Conservation (phyloP, 2,113 vertebrate species). For the Acinonyx jubatus region DNA sequence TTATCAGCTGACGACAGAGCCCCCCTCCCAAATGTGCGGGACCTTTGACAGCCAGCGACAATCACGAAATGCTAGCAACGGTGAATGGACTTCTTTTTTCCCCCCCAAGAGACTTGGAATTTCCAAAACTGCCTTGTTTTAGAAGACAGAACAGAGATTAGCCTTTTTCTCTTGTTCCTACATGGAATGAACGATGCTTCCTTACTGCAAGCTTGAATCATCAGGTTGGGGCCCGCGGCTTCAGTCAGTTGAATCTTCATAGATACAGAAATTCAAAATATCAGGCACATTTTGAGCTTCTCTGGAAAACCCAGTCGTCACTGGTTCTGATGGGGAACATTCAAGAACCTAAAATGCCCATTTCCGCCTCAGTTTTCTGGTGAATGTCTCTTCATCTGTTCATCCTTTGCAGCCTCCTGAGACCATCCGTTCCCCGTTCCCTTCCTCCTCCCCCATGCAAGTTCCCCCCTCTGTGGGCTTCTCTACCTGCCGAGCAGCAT, state of each 20-base stretch:
- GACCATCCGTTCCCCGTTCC: background rate
- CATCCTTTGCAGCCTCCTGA: background rate
- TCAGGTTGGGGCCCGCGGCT: background rate
- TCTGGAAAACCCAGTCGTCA: fast-evolving
- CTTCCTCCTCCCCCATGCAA: fast-evolving
- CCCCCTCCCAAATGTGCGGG: fast-evolving
- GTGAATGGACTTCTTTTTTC: fast-evolving
- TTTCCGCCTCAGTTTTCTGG: background rate
- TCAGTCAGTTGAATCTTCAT: background rate
- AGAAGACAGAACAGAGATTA: background rate
- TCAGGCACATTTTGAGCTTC: background rate
- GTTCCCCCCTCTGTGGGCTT: fast-evolving
- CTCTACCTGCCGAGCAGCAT: fast-evolving
- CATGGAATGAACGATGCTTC: background rate
- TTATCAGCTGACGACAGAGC: background rate
- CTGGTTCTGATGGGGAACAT: background rate
- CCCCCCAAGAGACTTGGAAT: background rate
- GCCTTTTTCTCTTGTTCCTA: background rate
- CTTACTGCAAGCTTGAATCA: background rate
- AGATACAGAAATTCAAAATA: background rate
- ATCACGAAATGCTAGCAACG: background rate
- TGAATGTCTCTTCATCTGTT: background rate
- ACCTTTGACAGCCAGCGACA: background rate
- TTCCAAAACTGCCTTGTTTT: background rate
- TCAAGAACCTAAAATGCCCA: background rate